Base-by-base conservation (phyloP, 2,113 vertebrate species). In the Nicator chloris region DNA sequence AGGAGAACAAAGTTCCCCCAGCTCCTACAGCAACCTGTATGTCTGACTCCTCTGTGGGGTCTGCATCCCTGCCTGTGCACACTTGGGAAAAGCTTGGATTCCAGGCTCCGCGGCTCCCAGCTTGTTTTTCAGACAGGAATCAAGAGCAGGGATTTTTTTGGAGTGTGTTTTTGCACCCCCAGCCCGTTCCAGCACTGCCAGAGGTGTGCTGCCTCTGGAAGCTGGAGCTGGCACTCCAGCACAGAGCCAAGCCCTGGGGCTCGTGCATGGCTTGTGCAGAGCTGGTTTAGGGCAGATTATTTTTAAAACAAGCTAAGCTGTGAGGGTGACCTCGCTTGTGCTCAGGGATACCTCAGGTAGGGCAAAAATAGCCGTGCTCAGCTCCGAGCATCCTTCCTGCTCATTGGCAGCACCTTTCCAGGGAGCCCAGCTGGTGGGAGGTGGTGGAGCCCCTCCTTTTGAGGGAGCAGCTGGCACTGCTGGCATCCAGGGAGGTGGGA, bases 151-250 rank as follows among this genome's bases (percentile, higher is more conserved):
- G 70, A 8, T 33, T 4, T 11, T 45, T 70, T 45, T 13, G 11
- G 37, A 22, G 23, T 2, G 5, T 2, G 1, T 57, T 49, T 92
- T 39, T 30, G 30, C 79, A 50, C 4, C 22, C 60, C 64, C 26
- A 13, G 6, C 56, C 50, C 0, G 0, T 20, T n/a, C 73, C 51
- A 42, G 56, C 56, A 0, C 7, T 28, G 27, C 26, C 71, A 45
- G 61, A 65, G 81, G n/a, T 40, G 40, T 3, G 45, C 45, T 42
- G 7, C 49, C 50, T 54, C 13, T 37, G 10, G 4, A 18, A 69
- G 80, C 56, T 33, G 71, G 44, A 59, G 66, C 61, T 33, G 61
- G 11, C 53, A 6, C 78, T 61, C 7, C n/a, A 23, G 2, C 1
- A 2, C 28, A 15, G 31, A 86, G 50, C 50, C n/a, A 35, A 7